Base-by-base conservation (phyloP, 2,888 invertebrate genomes). In the Phytoseiulus persimilis region DNA sequence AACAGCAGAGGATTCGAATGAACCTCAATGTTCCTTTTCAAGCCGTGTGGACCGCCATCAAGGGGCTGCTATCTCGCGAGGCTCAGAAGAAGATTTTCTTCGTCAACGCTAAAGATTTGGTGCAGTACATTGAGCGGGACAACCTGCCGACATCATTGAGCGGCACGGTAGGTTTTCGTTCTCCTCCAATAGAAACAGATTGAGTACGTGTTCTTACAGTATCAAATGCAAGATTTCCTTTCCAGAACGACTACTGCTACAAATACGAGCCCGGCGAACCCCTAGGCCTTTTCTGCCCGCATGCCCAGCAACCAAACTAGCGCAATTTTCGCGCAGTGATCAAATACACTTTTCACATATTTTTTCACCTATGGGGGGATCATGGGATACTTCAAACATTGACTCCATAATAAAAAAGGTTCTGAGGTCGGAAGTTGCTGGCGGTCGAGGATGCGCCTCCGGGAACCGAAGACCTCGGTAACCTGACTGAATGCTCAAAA, bases 241-340 rank as follows among this genome's bases (percentile, higher is more conserved):
- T 87, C 33, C 87, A 87, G 87, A 87, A 87, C 39, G 87, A 87
- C 32, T 87, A 87, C 14, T n/a, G 33, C 33, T 87, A 32, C 87
- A 33, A n/a, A 31, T 87, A 87, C 45, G 87, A 32, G n/a, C 87
- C 87, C 28, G 87, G 87, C 28, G n/a, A 87, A 23, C 6, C 87
- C 32, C 45, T 87, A 6, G 87, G 87, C 87, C 39, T 39, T 2
- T 87, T 87, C 23, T 87, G 87, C 33, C 87, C 87, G 5, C 32
- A 23, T n/a, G 87, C 45, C 5, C 32, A 87, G n/a, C n/a, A n/a
- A n/a, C n/a, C n/a, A n/a, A n/a, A 65, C 23, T 65, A 65, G 65
- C 5, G 65, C 11, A 3, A 14, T 23, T 6, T 14, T 2, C 28
- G 23, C 18, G 65, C 14, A 28, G 28, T 23, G 28, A 14, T 65